These are phyloP conservation scores for Steromphala cineraria DNA, from an alignment of 2,888 invertebrate genomes.

Conservation along the genomic window DNA sequence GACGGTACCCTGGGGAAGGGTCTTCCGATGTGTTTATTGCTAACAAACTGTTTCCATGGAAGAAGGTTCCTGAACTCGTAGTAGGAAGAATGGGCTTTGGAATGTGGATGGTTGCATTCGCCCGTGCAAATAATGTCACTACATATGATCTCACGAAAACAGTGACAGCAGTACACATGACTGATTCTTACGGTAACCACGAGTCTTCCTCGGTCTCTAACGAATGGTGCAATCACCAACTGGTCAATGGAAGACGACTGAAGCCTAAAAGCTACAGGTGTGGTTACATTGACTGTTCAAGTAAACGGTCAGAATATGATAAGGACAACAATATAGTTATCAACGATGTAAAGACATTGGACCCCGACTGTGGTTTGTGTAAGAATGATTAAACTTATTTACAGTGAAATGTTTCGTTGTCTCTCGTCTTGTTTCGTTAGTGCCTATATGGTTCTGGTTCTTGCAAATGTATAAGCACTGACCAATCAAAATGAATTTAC, in stretches of 20 bases:
- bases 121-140: constrained; percentile 28
- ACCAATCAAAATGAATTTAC: no score
- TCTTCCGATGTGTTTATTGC: constrained; percentile 36
- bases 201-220: constrained; percentile 8
- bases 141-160: constrained; percentile 30
- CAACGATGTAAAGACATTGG: no score
- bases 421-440: no score
- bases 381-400: no score
- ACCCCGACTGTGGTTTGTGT: no score
- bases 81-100: constrained; percentile 29
- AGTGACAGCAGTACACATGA: constrained; percentile 34
- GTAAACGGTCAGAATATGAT: neutral
- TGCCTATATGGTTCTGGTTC: no score
- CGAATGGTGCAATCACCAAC: constrained; percentile 19
- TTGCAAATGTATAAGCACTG: no score
- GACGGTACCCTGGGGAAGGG: constrained; percentile 23
- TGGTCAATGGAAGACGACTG: neutral
- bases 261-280: neutral
- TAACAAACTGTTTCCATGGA: constrained; percentile 35
- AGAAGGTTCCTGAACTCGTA: constrained; percentile 30
- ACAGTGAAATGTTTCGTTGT: no score
- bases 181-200: constrained; percentile 21
- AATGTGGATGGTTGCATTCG: constrained; percentile 36
- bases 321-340: no score
- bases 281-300: neutral